phyloP scores from a whole-genome alignment of 1,140 invertebrate species.

The Agrilus planipennis region DNA sequence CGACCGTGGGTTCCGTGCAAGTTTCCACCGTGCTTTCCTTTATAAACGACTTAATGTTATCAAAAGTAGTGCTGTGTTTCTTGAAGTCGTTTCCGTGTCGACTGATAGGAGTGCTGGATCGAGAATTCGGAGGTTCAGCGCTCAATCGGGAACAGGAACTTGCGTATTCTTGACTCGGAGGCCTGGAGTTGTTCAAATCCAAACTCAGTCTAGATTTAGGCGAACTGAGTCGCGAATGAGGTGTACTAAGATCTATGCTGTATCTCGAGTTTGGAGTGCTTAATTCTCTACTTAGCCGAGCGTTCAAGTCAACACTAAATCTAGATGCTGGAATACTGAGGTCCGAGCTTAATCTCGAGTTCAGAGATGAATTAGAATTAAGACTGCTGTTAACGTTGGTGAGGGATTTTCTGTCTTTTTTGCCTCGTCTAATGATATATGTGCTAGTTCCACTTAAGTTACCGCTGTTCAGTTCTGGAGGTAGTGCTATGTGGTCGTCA shows the following conservation, averaged over 20 bases:
- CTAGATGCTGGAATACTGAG: conserved; percentile 43
- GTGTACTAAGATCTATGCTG: conserved; percentile 45
- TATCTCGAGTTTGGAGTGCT: conserved; percentile 46
- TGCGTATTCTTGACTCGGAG: conserved; percentile 35
- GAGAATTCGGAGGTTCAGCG: conserved; percentile 22
- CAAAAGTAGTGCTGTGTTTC: conserved; percentile 64
- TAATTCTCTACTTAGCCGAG: conserved; percentile 42
- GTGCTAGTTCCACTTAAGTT: conserved; percentile 54
- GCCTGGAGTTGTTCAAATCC: conserved; percentile 44
- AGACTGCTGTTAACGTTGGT: conserved; percentile 24
- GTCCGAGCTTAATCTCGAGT: conserved; percentile 45
- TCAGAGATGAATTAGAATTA: conserved; percentile 42
- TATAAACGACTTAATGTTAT: conserved; percentile 62
- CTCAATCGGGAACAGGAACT: conserved; percentile 23
- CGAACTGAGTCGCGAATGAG: conserved; percentile 39
- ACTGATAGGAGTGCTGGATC: conserved; percentile 23
- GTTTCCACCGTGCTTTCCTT: conserved; percentile 50
- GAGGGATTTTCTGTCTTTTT: conserved; percentile 41
- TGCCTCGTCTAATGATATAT: conserved; percentile 58
- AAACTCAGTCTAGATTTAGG: conserved; percentile 45
- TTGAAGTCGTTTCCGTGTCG: conserved; percentile 44
- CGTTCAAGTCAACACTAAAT: conserved; percentile 43
- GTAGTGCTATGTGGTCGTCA: conserved; percentile 39
- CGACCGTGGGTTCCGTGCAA: conserved; percentile 32
- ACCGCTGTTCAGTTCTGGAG: conserved; percentile 33